Percentiles rank a stretch among this genome's conserved stretches.
phyloP scores from a whole-genome alignment of 1,140 invertebrate species.

The Steinernema khuongi region DNA sequence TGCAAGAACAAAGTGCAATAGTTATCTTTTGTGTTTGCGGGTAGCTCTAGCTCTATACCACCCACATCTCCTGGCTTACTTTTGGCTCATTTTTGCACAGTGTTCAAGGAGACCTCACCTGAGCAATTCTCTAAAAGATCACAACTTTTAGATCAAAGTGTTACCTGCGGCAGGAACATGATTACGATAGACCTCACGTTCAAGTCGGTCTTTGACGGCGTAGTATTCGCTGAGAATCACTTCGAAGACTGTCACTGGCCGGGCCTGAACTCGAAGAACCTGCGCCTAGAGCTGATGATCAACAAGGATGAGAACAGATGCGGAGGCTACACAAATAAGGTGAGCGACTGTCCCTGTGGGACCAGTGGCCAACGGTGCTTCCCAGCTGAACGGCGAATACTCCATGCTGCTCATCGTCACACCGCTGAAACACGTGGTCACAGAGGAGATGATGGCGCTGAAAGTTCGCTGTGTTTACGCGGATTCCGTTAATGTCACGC shows the following conservation, averaged over 20 bases:
- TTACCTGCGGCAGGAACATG: not conserved
- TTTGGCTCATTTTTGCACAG: too few species aligned
- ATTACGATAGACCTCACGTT: not conserved
- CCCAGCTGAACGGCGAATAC: conserved; percentile 12
- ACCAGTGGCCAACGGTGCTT: not conserved
- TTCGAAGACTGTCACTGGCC: not conserved
- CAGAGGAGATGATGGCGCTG: not conserved
- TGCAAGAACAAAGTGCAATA: too few species aligned
- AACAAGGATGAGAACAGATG: not conserved
- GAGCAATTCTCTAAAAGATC: not conserved
- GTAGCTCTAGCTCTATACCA: too few species aligned
- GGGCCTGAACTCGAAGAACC: not conserved
- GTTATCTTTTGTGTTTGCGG: too few species aligned
- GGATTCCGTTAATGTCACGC: not conserved
- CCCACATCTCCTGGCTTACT: too few species aligned
- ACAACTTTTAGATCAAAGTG: not conserved
- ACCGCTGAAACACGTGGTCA: conserved; percentile 3
- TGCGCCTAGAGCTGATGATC: not conserved
- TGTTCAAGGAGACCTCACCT: too few species aligned
- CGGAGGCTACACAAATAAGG: conserved; percentile 2
- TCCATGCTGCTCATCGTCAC: not conserved
- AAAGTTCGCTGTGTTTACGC: conserved; percentile 18
- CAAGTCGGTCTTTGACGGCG: not conserved
- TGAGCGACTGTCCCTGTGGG: not conserved
- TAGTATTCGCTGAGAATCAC: not conserved